Base-by-base conservation (phyloP, 2,113 vertebrate genomes). In the Oxygymnocypris stewartii region DNA sequence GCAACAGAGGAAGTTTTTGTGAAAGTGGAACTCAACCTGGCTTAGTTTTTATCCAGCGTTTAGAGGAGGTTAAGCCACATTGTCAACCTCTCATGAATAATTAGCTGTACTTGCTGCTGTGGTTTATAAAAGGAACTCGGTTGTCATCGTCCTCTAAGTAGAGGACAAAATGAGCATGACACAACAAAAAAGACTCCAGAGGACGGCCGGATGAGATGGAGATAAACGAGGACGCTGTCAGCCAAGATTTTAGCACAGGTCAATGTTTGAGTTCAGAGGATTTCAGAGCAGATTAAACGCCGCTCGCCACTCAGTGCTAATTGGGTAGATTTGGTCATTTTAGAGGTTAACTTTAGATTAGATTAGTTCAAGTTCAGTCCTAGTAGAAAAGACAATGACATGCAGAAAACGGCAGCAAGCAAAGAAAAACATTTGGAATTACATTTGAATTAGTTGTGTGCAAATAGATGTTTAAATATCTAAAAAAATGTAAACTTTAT, bases 11-110 rank as follows among this genome's bases (percentile, higher is more conserved):
- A 84, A 81, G 84, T 89, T 73, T 89, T 65, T 42, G 74, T 25
- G 31, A 44, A 83, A 65, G 71, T 14, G 67, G 57, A 69, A 86
- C 67, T 42, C 57, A 12, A 79, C 76, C 42, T 51, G 77, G 75
- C 86, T 84, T 80, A 79, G 74, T 83, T 87, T 89, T 85, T 83
- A 87, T 86, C 86, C 86, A 57, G 75, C 84, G 9, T 86, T 84
- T 84, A 79, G 63, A 85, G 35, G 84, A 87, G 88, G 88, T 89
- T 89, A 87, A 89, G 86, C 84, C 86, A 89, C 86, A 87, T 69
- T 79, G 86, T 87, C 86, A 86, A 84, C 84, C 88, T 86, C 88
- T 89, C 84, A 89, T 86, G 75, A 84, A 82, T 87, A 87, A 87
- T 89, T 86, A 87, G 86, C 86, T 80, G 86, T 80, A 80, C 57